Percentiles rank a stretch among this genome's conserved stretches.
phyloP scores from a whole-genome alignment of 2,888 invertebrate genomes.

The Rhodophaea formosa region DNA sequence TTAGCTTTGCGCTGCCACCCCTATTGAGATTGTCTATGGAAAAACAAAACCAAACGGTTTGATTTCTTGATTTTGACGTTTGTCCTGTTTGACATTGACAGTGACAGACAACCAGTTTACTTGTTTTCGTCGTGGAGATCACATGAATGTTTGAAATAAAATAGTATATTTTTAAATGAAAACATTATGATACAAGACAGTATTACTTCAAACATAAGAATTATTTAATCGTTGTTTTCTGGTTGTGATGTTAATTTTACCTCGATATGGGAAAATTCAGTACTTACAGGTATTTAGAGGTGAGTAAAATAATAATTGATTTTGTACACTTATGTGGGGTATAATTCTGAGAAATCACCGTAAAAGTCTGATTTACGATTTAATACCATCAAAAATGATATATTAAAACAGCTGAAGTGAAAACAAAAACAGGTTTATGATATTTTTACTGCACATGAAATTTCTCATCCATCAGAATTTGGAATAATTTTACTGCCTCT shows the following conservation, averaged over 20 bases:
- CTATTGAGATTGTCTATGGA: neutral
- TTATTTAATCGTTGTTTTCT: conserved; percentile 22
- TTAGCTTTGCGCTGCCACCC: too few relatives aligned
- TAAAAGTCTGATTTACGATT: too few relatives aligned
- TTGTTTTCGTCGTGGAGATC: conserved; percentile 4
- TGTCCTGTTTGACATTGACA: neutral
- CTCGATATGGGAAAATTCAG: conserved; percentile 77
- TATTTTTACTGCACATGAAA: too few relatives aligned
- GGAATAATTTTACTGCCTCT: too few relatives aligned
- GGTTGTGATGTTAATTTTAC: conserved; percentile 71
- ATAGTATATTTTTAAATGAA: conserved; percentile 3
- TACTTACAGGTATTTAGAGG: conserved; percentile 80
- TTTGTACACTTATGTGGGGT: too few relatives aligned
- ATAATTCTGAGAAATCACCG: too few relatives aligned
- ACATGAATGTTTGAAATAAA: neutral
- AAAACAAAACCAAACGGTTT: neutral
- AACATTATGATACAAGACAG: conserved; percentile 5
- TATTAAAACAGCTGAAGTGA: too few relatives aligned
- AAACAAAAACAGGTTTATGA: too few relatives aligned
- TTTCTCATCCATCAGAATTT: too few relatives aligned
- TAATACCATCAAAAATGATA: too few relatives aligned
- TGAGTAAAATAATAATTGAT: conserved; percentile 38
- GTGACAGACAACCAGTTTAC: neutral
- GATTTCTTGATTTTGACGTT: neutral
- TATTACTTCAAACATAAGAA: conserved; percentile 4